These are phyloP conservation scores for Babyrousa celebensis DNA, from an alignment of 2,797 vertebrate genomes.

Conservation along the genomic window DNA sequence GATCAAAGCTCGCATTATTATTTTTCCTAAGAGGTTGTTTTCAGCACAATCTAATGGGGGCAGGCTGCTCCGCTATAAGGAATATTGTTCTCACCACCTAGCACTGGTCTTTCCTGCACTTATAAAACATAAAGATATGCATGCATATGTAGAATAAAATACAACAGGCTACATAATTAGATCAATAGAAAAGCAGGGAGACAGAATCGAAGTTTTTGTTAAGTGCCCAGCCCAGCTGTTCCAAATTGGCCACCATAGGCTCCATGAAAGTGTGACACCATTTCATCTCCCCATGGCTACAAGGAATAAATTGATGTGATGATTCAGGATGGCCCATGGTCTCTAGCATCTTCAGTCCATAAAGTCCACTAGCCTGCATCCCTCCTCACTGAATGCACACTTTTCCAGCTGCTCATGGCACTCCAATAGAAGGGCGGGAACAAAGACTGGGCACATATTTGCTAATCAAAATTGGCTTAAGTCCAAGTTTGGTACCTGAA, in stretches of 20 bases:
- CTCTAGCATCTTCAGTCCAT: background rate
- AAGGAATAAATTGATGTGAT: background rate
- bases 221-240: background rate
- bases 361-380: background rate
- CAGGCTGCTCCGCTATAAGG: background rate
- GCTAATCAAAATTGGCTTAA: conserved; percentile 50
- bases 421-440: background rate
- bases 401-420: background rate
- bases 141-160: conserved; percentile 66
- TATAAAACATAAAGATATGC: background rate
- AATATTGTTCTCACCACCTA: background rate
- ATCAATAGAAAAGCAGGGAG: conserved; percentile 15
- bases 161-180: conserved; percentile 68
- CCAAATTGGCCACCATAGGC: background rate
- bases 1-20: background rate
- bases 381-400: background rate
- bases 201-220: background rate
- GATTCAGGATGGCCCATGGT: background rate
- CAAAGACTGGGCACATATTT: conserved; percentile 19
- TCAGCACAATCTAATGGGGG: background rate
- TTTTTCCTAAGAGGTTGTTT: background rate
- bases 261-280: background rate
- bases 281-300: background rate
- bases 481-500: background rate
- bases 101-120: background rate